Evolutionary conservation across 2,888 invertebrate species (phyloP).

Genomic region (Oxyscelio sp.): DNA sequence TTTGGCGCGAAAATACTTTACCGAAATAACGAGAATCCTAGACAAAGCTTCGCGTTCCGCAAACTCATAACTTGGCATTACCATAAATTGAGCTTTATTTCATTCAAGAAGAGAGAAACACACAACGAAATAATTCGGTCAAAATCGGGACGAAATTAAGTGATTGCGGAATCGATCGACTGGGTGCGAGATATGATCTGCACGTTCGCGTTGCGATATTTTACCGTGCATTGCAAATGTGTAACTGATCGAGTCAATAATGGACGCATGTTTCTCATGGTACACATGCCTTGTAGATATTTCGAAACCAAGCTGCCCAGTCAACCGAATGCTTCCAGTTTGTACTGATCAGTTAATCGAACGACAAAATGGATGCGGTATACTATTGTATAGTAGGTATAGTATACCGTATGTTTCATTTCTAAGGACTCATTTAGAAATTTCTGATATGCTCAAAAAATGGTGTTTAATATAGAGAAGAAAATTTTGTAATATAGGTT

Average conservation of each 20-base stretch:
- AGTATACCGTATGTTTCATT: neutral
- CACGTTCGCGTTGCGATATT: neutral
- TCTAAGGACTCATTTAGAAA: too few relatives aligned
- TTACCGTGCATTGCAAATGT: conserved; percentile 41
- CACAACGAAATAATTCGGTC: neutral
- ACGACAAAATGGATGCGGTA: neutral
- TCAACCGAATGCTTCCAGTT: conserved; percentile 27
- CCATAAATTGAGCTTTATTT: conserved; percentile 2
- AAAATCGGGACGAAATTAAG: conserved; percentile 4
- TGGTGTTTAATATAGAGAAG: too few relatives aligned
- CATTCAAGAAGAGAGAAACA: neutral
- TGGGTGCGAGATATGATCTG: neutral
- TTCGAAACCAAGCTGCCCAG: conserved; percentile 31
- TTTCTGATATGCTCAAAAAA: too few relatives aligned
- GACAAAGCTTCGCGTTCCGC: neutral
- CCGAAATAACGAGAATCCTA: neutral
- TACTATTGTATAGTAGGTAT: too few relatives aligned
- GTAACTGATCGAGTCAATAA: conserved; percentile 47
- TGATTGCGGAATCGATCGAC: neutral
- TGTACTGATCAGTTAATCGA: conserved; percentile 14
- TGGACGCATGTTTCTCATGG: conserved; percentile 29
- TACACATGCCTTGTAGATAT: conserved; percentile 24
- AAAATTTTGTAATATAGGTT: too few relatives aligned
- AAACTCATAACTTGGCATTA: neutral
- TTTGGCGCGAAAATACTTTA: neutral